Evolutionary conservation across 2,888 invertebrate species (phyloP).

Genomic region (Campaea margaritaria): DNA sequence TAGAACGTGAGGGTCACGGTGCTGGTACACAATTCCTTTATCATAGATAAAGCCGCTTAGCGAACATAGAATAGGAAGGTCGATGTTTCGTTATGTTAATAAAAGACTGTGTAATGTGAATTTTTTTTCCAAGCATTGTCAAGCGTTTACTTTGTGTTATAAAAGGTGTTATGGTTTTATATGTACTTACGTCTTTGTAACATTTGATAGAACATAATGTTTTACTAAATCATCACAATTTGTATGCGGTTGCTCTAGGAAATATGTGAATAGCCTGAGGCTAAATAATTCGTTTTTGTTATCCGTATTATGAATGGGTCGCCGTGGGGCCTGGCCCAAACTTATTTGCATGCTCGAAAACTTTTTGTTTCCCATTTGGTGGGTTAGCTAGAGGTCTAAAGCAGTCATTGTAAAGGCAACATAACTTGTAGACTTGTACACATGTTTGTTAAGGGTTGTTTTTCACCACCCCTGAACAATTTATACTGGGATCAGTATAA

Average conservation of each 20-base stretch:
- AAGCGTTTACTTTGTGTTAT: too few relatives aligned
- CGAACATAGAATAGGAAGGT: too few relatives aligned
- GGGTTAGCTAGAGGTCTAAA: neutral
- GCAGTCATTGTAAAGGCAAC: neutral
- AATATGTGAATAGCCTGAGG: conserved; percentile 53
- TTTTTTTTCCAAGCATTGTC: too few relatives aligned
- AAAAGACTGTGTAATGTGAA: too few relatives aligned
- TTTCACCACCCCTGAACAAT: neutral
- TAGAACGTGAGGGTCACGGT: conserved; percentile 40
- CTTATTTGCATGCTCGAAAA: conserved; percentile 46
- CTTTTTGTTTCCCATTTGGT: conserved; percentile 10
- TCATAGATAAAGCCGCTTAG: too few relatives aligned
- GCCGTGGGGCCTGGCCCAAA: neutral
- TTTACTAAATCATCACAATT: too few relatives aligned
- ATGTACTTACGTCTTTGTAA: too few relatives aligned
- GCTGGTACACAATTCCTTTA: too few relatives aligned
- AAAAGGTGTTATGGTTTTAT: too few relatives aligned
- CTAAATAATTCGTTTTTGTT: conserved; percentile 64
- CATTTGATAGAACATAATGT: too few relatives aligned
- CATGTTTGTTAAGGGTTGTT: neutral
- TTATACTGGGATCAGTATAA: neutral
- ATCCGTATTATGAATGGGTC: conserved; percentile 11
- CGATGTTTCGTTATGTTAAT: too few relatives aligned
- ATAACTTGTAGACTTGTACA: conserved; percentile 2
- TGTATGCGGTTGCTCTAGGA: conserved; percentile 23